Conservation (phyloP, 2,797 vertebrate species). For the Paratrypauchen microcephalus region DNA sequence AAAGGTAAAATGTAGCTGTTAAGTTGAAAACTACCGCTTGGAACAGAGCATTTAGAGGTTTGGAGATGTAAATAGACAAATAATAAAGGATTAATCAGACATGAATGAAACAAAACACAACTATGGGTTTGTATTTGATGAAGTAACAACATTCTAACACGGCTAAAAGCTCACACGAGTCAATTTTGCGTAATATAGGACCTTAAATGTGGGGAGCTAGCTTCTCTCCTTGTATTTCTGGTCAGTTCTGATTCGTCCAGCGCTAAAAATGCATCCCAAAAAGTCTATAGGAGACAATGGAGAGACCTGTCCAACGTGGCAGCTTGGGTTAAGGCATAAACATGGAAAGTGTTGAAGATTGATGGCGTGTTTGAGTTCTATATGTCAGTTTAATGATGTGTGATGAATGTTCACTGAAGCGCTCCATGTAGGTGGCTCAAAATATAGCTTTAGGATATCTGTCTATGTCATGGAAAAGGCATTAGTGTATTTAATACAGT, state of each 20-base stretch:
- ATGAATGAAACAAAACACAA: too few species aligned
- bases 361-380: conserved; percentile 15
- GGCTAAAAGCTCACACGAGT: too few species aligned
- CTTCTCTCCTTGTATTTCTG: conserved; percentile 52
- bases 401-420: not conserved
- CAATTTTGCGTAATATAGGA: too few species aligned
- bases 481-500: not conserved
- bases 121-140: too few species aligned
- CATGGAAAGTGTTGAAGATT: conserved; percentile 26
- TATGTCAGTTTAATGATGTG: conserved; percentile 4
- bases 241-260: conserved; percentile 45
- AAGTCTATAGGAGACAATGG: conserved; percentile 28
- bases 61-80: too few species aligned
- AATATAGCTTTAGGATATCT: not conserved
- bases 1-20: too few species aligned
- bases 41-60: too few species aligned
- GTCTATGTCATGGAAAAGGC: not conserved
- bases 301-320: conserved; percentile 5
- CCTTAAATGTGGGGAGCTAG: too few species aligned
- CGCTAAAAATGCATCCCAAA: conserved; percentile 37
- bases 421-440: conserved; percentile 2
- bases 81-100: too few species aligned
- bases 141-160: too few species aligned
- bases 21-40: too few species aligned
- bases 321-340: not conserved